Base-by-base conservation (phyloP, 2,888 invertebrate species). In the Apodemia zela region DNA sequence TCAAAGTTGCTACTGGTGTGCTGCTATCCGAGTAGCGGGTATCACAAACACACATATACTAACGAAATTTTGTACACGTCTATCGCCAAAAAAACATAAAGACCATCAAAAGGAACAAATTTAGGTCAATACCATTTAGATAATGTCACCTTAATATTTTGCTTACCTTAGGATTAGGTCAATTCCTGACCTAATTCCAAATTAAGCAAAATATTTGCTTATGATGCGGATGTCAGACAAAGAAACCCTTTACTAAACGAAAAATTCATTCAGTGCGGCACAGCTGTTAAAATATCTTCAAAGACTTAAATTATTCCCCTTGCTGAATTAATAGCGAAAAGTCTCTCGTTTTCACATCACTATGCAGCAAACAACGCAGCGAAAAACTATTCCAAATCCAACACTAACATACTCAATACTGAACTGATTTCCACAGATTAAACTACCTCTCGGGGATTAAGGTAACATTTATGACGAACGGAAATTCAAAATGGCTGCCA, bases 391-490 rank as follows among this genome's bases (percentile, higher is more conserved):
- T 54, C 25, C 25, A 54, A 54, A 54, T 18, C 25, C 54, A 25
- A 11, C 21, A 54, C 54, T 15, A 54, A 54, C 54, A 54, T 15
- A 54, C 54, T 54, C 54, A 54, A 54, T 54, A 54, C 54, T 6
- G 54, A 54, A 54, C 60, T 47, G 62, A 66, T 64, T 60, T 64
- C 62, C 61, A 64, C 60, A 62, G 59, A 51, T 66, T 69, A 66
- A 68, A 68, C 65, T 63, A 63, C 65, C 69, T 67, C 65, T 29
- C 6, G 25, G 64, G 68, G 61, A 68, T 66, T 68, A 69, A 69
- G 54, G 54, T 25, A 54, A 54, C 54, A 54, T 54, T 54, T 54
- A 54, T 54, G 54, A 54, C 54, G 21, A 54, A 54, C 54, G 25
- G 25, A 54, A 54, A 54, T 54, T 54, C 54, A 54, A 54, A 54